Conservation (phyloP, 2,113 vertebrate genomes). For the Sigmodon hispidus region DNA sequence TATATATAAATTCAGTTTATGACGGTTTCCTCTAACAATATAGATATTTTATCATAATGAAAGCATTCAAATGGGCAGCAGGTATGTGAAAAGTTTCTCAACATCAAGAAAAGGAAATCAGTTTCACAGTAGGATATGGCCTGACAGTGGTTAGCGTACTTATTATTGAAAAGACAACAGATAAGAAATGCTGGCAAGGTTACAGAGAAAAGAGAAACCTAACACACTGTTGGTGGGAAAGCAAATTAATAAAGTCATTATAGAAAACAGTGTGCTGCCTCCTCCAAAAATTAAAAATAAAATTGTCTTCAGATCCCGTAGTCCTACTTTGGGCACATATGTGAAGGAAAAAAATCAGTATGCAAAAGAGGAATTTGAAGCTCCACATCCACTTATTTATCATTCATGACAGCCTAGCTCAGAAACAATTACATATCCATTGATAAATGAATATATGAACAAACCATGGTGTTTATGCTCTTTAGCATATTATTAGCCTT, state of each 20-base stretch:
- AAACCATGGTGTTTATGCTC: neutral
- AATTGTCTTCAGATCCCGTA: neutral
- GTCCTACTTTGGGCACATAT: neutral
- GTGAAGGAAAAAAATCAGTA: neutral
- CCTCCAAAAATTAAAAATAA: neutral
- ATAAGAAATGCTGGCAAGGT: neutral
- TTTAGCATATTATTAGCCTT: neutral
- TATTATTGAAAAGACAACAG: neutral
- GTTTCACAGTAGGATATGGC: neutral
- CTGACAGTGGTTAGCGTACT: neutral
- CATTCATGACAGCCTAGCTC: neutral
- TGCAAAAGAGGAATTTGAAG: neutral
- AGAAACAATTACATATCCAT: neutral
- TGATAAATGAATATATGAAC: neutral
- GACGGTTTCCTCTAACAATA: neutral
- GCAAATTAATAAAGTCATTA: neutral
- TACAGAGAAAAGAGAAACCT: neutral
- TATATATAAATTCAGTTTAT: neutral
- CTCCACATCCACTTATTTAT: neutral
- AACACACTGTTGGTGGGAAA: neutral
- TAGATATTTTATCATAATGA: neutral
- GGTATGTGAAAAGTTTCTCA: neutral
- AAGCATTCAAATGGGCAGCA: neutral
- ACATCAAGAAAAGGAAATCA: neutral
- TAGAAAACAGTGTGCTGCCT: neutral